Conservation (phyloP, 2,113 vertebrate species). For the Irena cyanogastra region DNA sequence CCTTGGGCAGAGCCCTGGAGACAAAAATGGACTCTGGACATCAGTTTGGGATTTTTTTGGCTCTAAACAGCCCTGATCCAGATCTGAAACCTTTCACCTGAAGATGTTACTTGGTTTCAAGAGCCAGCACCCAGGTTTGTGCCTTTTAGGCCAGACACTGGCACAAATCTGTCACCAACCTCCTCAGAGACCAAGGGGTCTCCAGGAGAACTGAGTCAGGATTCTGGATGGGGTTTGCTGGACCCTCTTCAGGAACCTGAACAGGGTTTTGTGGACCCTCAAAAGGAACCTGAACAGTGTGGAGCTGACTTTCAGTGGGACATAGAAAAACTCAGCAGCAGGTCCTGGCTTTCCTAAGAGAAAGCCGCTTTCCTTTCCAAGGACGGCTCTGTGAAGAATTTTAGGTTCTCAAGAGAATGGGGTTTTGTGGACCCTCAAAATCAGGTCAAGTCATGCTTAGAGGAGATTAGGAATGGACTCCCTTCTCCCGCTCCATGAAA, state of each 20-base stretch:
- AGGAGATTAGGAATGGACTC: neutral
- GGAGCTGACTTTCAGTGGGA: too few species aligned
- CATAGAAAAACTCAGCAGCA: too few species aligned
- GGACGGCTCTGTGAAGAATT: too few species aligned
- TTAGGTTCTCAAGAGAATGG: too few species aligned
- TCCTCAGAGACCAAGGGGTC: neutral
- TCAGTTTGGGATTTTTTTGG: neutral
- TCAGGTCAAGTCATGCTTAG: neutral
- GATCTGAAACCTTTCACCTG: neutral
- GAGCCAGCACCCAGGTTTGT: neutral
- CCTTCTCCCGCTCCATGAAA: neutral
- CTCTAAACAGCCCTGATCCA: neutral
- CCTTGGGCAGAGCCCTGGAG: neutral
- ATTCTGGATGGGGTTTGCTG: neutral
- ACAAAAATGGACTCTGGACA: neutral
- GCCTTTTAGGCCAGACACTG: neutral
- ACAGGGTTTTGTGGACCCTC: neutral
- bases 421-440: neutral
- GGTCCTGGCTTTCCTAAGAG: too few species aligned
- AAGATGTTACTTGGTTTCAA: accelerated
- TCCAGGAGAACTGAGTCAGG: neutral
- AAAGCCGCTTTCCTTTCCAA: too few species aligned
- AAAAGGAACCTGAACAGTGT: neutral
- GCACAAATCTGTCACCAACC: neutral
- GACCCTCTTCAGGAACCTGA: neutral